phyloP scores from a whole-genome alignment of 2,797 vertebrate genomes.

The Triplophysa bombifrons region DNA sequence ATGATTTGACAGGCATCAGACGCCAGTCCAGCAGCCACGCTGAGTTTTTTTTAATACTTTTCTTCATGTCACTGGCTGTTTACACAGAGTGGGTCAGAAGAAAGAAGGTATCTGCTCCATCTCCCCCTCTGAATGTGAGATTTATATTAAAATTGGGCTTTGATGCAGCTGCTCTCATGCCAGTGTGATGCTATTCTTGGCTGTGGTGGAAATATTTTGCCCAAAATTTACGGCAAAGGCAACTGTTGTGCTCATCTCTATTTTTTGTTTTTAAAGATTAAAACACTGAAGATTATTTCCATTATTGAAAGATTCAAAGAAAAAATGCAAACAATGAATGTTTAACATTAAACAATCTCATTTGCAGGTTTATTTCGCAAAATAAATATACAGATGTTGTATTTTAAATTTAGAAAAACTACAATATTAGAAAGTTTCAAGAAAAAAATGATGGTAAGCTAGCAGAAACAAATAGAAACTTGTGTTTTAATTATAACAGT shows the following conservation, averaged over 20 bases:
- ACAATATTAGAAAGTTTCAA: neutral
- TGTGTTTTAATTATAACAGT: neutral
- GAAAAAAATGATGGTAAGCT: neutral
- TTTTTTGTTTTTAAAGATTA: neutral
- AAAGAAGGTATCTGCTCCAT: constrained; percentile 75
- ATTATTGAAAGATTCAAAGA: constrained; percentile 20
- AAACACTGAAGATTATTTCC: neutral
- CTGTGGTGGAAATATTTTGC: constrained; percentile 42
- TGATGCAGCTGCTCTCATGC: constrained; percentile 60
- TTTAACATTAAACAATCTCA: neutral
- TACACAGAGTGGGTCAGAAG: constrained; percentile 73
- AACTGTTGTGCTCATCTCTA: constrained; percentile 35
- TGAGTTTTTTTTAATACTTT: constrained; percentile 74
- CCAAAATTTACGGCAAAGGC: constrained; percentile 37
- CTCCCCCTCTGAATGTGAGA: constrained; percentile 64
- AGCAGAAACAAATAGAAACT: neutral
- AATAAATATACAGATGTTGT: too few species aligned
- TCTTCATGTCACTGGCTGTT: constrained; percentile 80
- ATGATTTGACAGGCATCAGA: constrained; percentile 86
- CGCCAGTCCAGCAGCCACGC: constrained; percentile 72
- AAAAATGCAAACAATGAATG: neutral
- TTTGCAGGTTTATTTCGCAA: too few species aligned
- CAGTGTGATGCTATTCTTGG: constrained; percentile 52
- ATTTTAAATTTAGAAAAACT: neutral
- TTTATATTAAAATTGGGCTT: constrained; percentile 74